Conservation (phyloP, 2,888 invertebrate genomes). For the Drosophila hamatofila region DNA sequence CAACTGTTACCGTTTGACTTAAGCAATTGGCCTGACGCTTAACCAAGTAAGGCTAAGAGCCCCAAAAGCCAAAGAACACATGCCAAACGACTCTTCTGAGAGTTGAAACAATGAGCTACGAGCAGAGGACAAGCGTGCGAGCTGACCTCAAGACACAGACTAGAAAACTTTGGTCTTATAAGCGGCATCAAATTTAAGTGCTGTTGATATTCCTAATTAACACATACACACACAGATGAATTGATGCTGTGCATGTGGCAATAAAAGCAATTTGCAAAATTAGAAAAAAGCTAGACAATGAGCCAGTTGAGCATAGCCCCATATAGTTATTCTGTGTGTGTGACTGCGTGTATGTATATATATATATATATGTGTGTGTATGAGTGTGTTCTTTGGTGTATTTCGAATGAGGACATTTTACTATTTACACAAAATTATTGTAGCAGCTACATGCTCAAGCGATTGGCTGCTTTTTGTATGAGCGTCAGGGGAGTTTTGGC, state of each 20-base stretch:
- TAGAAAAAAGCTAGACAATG: constrained; percentile 63
- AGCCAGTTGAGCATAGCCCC: constrained; percentile 17
- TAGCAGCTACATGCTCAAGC: constrained; percentile 16
- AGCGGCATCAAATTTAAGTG: constrained; percentile 69
- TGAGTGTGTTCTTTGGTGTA: constrained; percentile 27
- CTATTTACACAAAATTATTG: constrained; percentile 54
- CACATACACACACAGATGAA: constrained; percentile 40
- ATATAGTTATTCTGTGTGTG: neutral
- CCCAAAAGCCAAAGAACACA: constrained; percentile 35
- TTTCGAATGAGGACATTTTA: constrained; percentile 53
- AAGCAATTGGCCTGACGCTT: constrained; percentile 17
- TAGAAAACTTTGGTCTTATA: constrained; percentile 62
- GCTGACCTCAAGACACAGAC: constrained; percentile 22
- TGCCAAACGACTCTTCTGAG: constrained; percentile 56
- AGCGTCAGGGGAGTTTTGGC: constrained; percentile 29
- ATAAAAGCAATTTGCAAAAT: constrained; percentile 69
- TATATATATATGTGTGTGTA: neutral
- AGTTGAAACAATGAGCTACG: constrained; percentile 36
- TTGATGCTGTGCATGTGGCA: constrained; percentile 41
- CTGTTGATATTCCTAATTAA: constrained; percentile 77
- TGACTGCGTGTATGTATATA: neutral
- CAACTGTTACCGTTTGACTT: constrained; percentile 11
- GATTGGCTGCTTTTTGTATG: constrained; percentile 15
- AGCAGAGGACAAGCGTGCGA: constrained; percentile 12
- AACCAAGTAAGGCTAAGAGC: constrained; percentile 4